Evolutionary conservation across 2,888 invertebrate species (phyloP), one percentile per base, ranked within the genome.

Genomic region (Geophilus truncorum): DNA sequence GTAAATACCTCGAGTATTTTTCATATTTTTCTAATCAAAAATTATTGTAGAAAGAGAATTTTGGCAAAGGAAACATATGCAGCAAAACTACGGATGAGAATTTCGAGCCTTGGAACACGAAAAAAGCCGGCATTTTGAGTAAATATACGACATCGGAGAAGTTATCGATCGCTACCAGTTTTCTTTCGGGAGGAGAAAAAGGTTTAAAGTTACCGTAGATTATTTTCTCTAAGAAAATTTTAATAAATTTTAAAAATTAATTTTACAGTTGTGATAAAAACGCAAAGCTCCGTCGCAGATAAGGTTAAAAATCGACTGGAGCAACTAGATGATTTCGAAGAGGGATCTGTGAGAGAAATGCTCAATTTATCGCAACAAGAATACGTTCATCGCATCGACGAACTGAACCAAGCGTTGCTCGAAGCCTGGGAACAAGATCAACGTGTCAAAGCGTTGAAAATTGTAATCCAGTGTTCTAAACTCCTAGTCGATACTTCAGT

Each of bases 401-500:
- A 96, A 87, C 90, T 98, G n/a, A 95, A 94, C 88, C 92, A 92
- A 85, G 96, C 97, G 87, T 90, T 99, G 32, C 92, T 94, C 70
- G 91, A 90, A 87, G 96, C 97, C 7, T 99, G 98, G 98, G 92
- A 94, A 84, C 91, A 93, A 30, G 97, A 98, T 88, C 97, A 97
- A 87, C 90, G 97, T 84, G 96, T 97, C 0, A 96, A 96, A 89
- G 94, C 98, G 5, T 90, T 98, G 51, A 98, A 98, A 90, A 97
- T 98, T 85, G 95, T 93, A 0, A 98, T 98, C 84, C 97, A 98
- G 90, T 97, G 97, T 88, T 94, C 97, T 45, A 97, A 98, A 88
- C 89, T 98, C 84, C 88, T 99, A 80, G 92, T 94, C 1, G 96
- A 97, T 86, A 93, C 94, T 2, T 92, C 92, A 81, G 96, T 95